phyloP scores from a whole-genome alignment of 2,888 invertebrate species.

The Drosophila percnosoma region DNA sequence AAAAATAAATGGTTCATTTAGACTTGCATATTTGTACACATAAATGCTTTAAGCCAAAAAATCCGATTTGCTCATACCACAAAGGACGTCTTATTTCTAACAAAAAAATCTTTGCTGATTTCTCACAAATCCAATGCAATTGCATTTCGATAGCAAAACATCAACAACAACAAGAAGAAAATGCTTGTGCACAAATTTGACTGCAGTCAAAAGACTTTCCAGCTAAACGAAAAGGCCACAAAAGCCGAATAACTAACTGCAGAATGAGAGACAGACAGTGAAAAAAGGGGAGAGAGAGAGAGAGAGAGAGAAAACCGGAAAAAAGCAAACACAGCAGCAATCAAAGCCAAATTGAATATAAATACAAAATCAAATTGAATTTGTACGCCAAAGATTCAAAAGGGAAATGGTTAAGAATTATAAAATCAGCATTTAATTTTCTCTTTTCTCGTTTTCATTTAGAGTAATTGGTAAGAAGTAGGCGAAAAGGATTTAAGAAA shows the following conservation, averaged over 20 bases:
- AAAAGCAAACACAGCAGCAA: constrained; percentile 61
- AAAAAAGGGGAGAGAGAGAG: background rate
- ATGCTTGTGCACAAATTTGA: constrained; percentile 19
- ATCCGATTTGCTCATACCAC: background rate
- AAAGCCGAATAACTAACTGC: constrained; percentile 24
- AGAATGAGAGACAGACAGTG: background rate
- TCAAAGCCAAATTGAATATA: constrained; percentile 73
- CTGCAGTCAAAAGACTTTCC: constrained; percentile 22
- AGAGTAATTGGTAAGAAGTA: constrained; percentile 49
- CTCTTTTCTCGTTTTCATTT: constrained; percentile 4
- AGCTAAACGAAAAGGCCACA: constrained; percentile 26
- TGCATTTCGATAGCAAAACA: constrained; percentile 21
- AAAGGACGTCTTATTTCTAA: background rate
- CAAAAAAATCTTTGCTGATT: constrained; percentile 9
- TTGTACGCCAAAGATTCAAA: constrained; percentile 41
- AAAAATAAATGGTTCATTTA: background rate
- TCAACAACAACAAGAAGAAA: constrained; percentile 23
- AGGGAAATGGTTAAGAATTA: constrained; percentile 25
- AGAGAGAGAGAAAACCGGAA: background rate
- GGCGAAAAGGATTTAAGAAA: background rate
- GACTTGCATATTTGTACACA: background rate
- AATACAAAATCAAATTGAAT: constrained; percentile 74
- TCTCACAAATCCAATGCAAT: constrained; percentile 39
- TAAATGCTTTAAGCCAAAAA: background rate
- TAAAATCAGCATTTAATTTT: constrained; percentile 24